Evolutionary conservation across 1,140 invertebrate species (phyloP), one percentile per base, ranked within the genome.

Genomic region (Zaprionus taronus): DNA sequence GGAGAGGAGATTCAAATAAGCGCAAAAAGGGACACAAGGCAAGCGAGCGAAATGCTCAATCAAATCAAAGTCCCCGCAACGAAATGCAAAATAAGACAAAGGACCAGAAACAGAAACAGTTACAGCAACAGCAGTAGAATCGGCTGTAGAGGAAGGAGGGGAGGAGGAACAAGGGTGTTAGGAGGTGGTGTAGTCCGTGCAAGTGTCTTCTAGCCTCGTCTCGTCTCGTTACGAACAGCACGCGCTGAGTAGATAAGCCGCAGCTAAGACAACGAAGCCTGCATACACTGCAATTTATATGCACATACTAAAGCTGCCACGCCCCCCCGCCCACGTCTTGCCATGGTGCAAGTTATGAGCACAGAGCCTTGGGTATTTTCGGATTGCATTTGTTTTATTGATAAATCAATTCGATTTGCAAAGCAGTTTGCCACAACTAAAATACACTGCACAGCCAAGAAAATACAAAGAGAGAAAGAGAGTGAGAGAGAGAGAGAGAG

Each of bases 41-140:
- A 56, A 53, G 41, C 28, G 68, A 75, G 76, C 56, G 56, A 87
- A 84, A 84, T 90, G 85, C 76, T 89, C 84, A 89, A 90, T 89
- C 84, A 89, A 89, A 90, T 89, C 85, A 90, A 81, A 89, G 78
- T 58, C 73, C 41, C 34, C 28, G 34, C 63, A 71, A 36, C 31
- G 28, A 79, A 81, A 89, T 84, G 68, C 84, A 83, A 80, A 87
- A 79, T 81, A 89, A 87, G 78, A 89, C 83, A 89, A 87, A 77
- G 66, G 62, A 81, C 73, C 72, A 74, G 68, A 28, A 28, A 28
- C 28, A 2, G 22, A 51, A 69, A 73, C 26, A 67, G 24, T 24
- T 26, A 53, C 56, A 36, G 56, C 56, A 49, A 65, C 60, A 24
- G 38, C 12, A 22, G 20, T n/a, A 36, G 56, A 20, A 11, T 6